Evolutionary conservation across 2,113 vertebrate genomes (phyloP).

Genomic region (Epinephelus moara): DNA sequence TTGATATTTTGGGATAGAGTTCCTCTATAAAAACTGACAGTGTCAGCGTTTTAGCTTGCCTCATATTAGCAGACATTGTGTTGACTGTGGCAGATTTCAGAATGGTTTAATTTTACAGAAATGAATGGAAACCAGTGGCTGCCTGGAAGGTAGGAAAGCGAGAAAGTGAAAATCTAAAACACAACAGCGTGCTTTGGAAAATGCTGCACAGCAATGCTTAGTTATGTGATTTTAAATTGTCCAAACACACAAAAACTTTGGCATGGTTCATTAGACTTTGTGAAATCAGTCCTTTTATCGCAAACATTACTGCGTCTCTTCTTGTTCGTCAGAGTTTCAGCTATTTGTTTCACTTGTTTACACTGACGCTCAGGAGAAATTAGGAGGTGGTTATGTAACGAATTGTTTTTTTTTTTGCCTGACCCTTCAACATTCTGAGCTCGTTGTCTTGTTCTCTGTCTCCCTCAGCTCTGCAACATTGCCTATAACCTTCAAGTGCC

Average conservation of each 20-base stretch:
- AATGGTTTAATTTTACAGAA: background rate
- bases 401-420: background rate
- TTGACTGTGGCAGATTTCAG: background rate
- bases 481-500: conserved; percentile 99
- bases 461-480: conserved; percentile 93
- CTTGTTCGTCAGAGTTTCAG: background rate
- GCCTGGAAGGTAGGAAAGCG: conserved; percentile 2
- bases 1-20: background rate
- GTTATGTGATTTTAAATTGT: background rate
- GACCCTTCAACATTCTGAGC: background rate
- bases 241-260: background rate
- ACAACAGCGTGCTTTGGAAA: conserved; percentile 15
- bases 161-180: conserved; percentile 12
- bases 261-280: background rate
- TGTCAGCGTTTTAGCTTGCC: background rate
- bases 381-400: background rate
- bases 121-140: background rate
- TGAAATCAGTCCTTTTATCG: background rate
- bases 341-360: conserved; percentile 10
- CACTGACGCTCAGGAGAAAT: background rate
- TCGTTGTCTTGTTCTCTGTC: background rate
- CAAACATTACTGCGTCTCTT: background rate
- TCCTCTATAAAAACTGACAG: background rate
- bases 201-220: background rate
- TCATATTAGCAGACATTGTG: conserved; percentile 1